phyloP scores from a whole-genome alignment of 2,888 invertebrate species.

The Cremastinae sp. region DNA sequence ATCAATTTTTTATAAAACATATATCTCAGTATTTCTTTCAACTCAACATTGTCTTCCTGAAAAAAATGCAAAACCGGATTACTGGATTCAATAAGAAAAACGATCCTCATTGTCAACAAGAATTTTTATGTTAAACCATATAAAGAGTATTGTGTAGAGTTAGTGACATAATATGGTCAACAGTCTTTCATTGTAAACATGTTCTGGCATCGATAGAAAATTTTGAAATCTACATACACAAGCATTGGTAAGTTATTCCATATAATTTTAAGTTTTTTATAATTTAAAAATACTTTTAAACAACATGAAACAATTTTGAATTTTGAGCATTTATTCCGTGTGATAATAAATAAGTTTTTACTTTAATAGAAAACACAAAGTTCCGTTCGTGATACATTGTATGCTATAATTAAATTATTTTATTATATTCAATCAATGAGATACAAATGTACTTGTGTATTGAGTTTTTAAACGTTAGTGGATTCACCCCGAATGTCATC shows the following conservation, averaged over 20 bases:
- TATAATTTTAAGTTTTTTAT: not conserved
- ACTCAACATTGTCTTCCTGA: not conserved
- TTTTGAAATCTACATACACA: not conserved
- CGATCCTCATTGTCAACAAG: constrained; percentile 7
- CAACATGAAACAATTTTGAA: constrained; percentile 20
- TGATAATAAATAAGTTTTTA: constrained; percentile 41
- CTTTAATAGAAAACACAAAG: constrained; percentile 7
- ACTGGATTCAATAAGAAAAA: not conserved
- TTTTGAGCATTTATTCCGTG: constrained; percentile 25
- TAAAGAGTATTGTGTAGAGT: no score
- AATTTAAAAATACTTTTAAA: constrained; percentile 14
- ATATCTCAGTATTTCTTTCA: not conserved
- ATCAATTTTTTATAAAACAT: not conserved
- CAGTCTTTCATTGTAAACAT: not conserved
- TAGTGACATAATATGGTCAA: not conserved
- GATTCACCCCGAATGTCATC: constrained; percentile 35
- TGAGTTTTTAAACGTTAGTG: constrained; percentile 60
- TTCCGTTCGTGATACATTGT: constrained; percentile 29
- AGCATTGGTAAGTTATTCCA: constrained; percentile 29
- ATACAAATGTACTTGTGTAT: constrained; percentile 66
- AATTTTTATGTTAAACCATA: not conserved
- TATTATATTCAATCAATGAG: constrained; percentile 71
- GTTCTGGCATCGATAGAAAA: not conserved
- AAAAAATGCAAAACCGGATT: not conserved
- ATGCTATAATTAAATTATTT: constrained; percentile 67